Base-by-base conservation (phyloP, 1,140 invertebrate species). In the Psilanteris sp. region DNA sequence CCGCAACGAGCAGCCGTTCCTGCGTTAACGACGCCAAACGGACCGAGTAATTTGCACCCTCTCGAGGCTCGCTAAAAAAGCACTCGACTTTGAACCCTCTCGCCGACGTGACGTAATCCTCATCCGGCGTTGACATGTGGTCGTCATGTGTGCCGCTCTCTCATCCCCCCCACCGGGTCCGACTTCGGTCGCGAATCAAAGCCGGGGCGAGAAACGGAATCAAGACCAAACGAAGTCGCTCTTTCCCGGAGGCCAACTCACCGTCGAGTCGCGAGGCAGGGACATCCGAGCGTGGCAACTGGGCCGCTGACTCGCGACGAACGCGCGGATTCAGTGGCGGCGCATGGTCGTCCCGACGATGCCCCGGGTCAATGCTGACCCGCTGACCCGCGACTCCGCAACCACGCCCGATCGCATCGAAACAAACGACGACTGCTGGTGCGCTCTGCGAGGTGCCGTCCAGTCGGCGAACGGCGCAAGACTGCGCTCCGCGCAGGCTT, bases 281-380 rank as follows among this genome's bases (percentile, higher is more conserved):
- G 62, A 67, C 62, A 41, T 66, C 37, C 20, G 41, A 55, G 50
- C 24, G 43, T 48, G 32, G 43, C 62, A 48, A 67, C 41, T 43
- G 50, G 15, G 50, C 50, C 50, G 62, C 50, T 67, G 62, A 39
- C 50, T 55, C 62, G 62, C 50, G 50, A 67, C 62, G 50, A n/a
- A n/a, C n/a, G 41, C 50, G 62, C 41, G 36, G 7, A 15, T 26
- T 39, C 48, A 48, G 32, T 34, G 20, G 32, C 29, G 22, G 26
- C 18, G 34, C 31, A 27, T 36, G 20, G 24, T 9, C 11, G 20
- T 34, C 24, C 3, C 11, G 18, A 1, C 11, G 46, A 16, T n/a
- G n/a, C n/a, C n/a, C n/a, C n/a, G n/a, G n/a, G n/a, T n/a, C n/a
- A n/a, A n/a, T n/a, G n/a, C n/a, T n/a, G n/a, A n/a, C n/a, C n/a